Conservation (phyloP, 2,888 invertebrate genomes). For the Hedya salicella region DNA sequence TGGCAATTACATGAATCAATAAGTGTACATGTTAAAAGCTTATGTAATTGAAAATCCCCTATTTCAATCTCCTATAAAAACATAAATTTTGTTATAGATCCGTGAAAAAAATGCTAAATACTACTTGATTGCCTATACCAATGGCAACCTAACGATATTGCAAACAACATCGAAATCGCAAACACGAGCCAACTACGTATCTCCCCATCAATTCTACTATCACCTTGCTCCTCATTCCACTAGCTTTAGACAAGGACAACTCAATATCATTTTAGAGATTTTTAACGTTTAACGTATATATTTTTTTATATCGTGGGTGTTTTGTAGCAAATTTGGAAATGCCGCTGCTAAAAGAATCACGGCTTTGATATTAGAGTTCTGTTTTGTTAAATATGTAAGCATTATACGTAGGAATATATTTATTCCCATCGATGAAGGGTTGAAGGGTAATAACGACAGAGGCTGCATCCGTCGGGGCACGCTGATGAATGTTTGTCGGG, state of each 20-base stretch:
- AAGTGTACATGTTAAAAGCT: too few relatives aligned
- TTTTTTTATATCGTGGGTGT: background rate
- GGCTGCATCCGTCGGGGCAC: constrained; percentile 7
- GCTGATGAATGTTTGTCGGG: constrained; percentile 9
- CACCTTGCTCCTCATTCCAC: background rate
- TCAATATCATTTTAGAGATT: background rate
- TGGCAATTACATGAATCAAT: too few relatives aligned
- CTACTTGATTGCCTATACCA: background rate
- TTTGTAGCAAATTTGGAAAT: background rate
- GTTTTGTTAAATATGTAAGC: background rate
- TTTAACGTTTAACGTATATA: too few relatives aligned
- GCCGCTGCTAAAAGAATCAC: background rate
- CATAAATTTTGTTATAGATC: too few relatives aligned
- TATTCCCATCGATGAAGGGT: background rate
- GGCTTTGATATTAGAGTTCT: background rate
- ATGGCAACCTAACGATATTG: constrained; percentile 18
- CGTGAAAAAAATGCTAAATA: background rate
- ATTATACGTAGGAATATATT: background rate
- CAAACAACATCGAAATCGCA: constrained; percentile 24
- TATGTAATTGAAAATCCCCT: too few relatives aligned
- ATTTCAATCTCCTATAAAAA: too few relatives aligned
- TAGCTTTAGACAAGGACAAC: constrained; percentile 2
- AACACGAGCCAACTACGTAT: background rate
- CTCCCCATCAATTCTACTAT: background rate
- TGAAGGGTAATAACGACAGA: background rate